Evolutionary conservation across 2,797 vertebrate species (phyloP).

Genomic region (Enoplosus armatus): DNA sequence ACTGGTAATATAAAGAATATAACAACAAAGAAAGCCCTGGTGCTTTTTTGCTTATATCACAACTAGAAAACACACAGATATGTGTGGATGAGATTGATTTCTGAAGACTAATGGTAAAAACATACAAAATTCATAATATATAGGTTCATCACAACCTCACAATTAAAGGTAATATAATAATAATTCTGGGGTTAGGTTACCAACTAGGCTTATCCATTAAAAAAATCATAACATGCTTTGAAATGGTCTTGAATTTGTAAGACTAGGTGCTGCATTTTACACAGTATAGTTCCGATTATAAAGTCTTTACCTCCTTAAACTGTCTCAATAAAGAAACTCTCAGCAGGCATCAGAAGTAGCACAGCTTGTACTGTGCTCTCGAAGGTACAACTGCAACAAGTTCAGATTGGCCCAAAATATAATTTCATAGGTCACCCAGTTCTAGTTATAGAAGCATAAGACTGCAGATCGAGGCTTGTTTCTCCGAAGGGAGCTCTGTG

Average conservation of each 20-base stretch:
- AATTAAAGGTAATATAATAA: background rate
- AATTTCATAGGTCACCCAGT: slow-evolving; percentile 82
- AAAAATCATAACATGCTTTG: background rate
- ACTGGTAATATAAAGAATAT: background rate
- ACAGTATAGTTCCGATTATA: background rate
- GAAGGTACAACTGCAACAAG: slow-evolving; percentile 68
- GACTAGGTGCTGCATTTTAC: background rate
- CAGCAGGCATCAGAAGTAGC: slow-evolving; percentile 73
- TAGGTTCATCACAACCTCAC: background rate
- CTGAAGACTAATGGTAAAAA: background rate
- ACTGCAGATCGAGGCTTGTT: slow-evolving; percentile 56
- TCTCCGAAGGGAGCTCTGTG: slow-evolving; percentile 45
- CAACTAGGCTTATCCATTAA: background rate
- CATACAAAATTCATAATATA: background rate
- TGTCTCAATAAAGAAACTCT: slow-evolving; percentile 39
- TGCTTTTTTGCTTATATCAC: slow-evolving; percentile 10
- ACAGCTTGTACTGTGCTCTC: slow-evolving; percentile 69
- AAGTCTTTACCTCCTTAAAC: slow-evolving; percentile 19
- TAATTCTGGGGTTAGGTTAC: background rate
- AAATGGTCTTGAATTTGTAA: background rate
- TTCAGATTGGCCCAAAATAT: slow-evolving; percentile 79
- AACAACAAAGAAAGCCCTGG: background rate
- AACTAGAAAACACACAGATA: background rate
- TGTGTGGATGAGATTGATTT: background rate
- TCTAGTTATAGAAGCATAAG: slow-evolving; percentile 72